A percentile compares a stretch with the other conserved stretches of the same genome.
Evolutionary conservation across 2,888 invertebrate genomes (phyloP).

Genomic region (Arrhopalites spinosus): DNA sequence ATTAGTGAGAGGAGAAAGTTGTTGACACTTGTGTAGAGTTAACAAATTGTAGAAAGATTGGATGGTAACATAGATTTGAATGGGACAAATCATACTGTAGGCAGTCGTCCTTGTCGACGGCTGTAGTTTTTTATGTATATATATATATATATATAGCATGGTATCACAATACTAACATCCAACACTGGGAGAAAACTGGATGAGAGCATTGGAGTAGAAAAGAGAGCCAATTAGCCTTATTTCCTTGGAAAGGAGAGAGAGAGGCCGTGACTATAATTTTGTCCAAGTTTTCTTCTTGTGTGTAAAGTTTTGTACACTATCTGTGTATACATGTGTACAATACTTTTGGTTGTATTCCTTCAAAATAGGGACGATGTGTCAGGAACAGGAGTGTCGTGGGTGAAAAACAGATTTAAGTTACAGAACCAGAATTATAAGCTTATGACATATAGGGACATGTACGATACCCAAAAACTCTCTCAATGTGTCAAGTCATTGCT

Average conservation of each 20-base stretch:
- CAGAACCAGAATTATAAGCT: slow-evolving; percentile 29
- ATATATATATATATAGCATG: too few species aligned
- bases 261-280: slow-evolving; percentile 4
- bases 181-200: too few species aligned
- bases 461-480: slow-evolving; percentile 5
- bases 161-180: too few species aligned
- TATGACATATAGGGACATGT: slow-evolving; percentile 11
- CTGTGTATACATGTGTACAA: neutral
- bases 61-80: too few species aligned
- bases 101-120: too few species aligned
- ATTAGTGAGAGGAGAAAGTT: too few species aligned
- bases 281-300: slow-evolving; percentile 20
- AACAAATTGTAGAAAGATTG: too few species aligned
- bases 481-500: slow-evolving; percentile 23
- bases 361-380: neutral
- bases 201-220: slow-evolving; percentile 1
- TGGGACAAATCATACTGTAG: too few species aligned
- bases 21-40: too few species aligned
- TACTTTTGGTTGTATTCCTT: neutral
- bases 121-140: too few species aligned
- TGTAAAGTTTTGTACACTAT: slow-evolving; percentile 11
- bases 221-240: slow-evolving; percentile 28
- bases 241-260: slow-evolving; percentile 17
- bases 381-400: slow-evolving; percentile 30
- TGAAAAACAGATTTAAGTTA: slow-evolving; percentile 31